Evolutionary conservation across 64 coral and sea anemone species (phyloP).

Genomic region (Actinia tenebrosa): DNA sequence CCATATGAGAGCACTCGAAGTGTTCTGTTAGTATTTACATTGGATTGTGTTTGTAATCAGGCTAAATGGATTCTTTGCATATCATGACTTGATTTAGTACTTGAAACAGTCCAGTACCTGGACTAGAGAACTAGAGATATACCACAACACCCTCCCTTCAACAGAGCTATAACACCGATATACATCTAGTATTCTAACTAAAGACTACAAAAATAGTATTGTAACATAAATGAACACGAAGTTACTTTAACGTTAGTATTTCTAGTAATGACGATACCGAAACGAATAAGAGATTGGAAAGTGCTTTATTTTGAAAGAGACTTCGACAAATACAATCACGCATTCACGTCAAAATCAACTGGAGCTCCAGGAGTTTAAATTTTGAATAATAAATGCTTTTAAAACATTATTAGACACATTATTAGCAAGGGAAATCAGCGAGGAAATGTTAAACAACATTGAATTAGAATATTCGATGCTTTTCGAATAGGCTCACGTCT

Average conservation of each 20-base stretch:
- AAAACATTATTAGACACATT: constrained; percentile 14
- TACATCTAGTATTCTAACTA: background rate
- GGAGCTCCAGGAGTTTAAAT: background rate
- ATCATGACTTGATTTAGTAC: background rate
- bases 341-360: background rate
- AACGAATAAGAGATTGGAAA: background rate
- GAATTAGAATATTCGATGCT: constrained; percentile 5
- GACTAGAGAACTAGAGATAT: background rate
- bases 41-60: background rate
- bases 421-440: constrained; percentile 27
- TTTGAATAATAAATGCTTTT: constrained; percentile 21
- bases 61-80: constrained; percentile 1
- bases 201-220: background rate
- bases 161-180: background rate
- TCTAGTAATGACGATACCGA: background rate
- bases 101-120: constrained; percentile 3
- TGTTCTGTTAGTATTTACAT: background rate
- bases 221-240: background rate
- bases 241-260: background rate
- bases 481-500: background rate
- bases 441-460: constrained; percentile 18
- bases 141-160: background rate
- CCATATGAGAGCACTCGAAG: background rate
- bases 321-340: background rate
- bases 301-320: too few species aligned